Evolutionary conservation across 2,797 vertebrate species (phyloP).

Genomic region (Cyprinodon diabolis): DNA sequence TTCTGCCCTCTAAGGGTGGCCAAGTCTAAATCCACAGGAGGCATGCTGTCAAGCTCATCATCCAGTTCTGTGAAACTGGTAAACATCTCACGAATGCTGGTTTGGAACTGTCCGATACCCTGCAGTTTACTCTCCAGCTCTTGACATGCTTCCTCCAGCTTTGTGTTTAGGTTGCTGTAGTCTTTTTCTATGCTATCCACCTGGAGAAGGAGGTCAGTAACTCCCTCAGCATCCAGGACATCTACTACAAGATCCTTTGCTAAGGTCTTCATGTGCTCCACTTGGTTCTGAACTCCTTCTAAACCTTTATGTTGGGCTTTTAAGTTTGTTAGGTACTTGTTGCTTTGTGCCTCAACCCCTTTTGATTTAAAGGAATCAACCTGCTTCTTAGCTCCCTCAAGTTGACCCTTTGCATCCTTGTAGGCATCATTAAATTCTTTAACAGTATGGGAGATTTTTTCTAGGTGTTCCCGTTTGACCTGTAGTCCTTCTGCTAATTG

Average conservation of each 20-base stretch:
- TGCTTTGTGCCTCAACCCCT: slow-evolving; percentile 89
- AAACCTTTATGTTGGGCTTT: slow-evolving; percentile 93
- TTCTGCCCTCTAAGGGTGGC: slow-evolving; percentile 83
- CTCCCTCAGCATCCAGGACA: slow-evolving; percentile 86
- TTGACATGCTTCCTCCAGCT: slow-evolving; percentile 87
- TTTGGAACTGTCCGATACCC: slow-evolving; percentile 96
- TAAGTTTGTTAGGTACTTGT: slow-evolving; percentile 90
- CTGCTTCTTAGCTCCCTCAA: slow-evolving; percentile 87
- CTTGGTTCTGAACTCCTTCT: slow-evolving; percentile 83
- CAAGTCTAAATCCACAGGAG: slow-evolving; percentile 85
- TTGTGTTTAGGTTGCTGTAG: slow-evolving; percentile 80
- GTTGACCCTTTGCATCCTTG: slow-evolving; percentile 85
- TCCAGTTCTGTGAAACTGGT: slow-evolving; percentile 92
- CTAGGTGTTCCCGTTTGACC: slow-evolving; percentile 87
- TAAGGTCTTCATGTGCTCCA: slow-evolving; percentile 85
- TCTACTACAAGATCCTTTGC: slow-evolving; percentile 89
- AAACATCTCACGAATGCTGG: slow-evolving; percentile 96
- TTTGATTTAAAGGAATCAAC: slow-evolving; percentile 84
- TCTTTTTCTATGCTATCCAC: slow-evolving; percentile 87
- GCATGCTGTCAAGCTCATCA: slow-evolving; percentile 95
- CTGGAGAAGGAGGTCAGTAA: slow-evolving; percentile 88
- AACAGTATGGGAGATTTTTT: slow-evolving; percentile 87
- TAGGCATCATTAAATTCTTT: slow-evolving; percentile 91
- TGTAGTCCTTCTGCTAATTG: slow-evolving; percentile 85
- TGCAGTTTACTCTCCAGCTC: slow-evolving; percentile 93